Conservation (phyloP, 2,113 vertebrate genomes). For the Lontra canadensis region DNA sequence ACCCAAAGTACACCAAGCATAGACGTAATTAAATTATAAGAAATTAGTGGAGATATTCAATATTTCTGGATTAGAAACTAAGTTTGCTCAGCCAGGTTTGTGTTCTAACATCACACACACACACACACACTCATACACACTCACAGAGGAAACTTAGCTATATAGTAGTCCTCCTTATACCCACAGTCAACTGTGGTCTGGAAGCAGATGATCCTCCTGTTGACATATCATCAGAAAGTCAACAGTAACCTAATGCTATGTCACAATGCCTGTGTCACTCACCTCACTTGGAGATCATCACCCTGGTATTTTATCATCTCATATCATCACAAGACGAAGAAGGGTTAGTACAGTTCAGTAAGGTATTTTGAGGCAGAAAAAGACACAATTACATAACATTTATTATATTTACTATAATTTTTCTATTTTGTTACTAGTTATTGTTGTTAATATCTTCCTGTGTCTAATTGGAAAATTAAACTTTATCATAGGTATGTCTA, state of each 20-base stretch:
- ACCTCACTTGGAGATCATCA: background rate
- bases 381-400: background rate
- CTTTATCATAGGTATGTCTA: background rate
- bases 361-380: background rate
- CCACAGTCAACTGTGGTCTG: background rate
- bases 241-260: background rate
- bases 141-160: background rate
- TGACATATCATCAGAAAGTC: background rate
- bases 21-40: background rate
- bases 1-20: background rate
- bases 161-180: background rate
- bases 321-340: background rate
- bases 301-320: background rate
- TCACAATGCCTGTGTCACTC: background rate
- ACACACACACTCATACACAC: background rate
- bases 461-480: background rate
- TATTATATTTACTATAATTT: background rate
- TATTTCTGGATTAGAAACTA: conserved; percentile 6
- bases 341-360: background rate
- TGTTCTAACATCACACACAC: background rate
- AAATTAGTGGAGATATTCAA: background rate
- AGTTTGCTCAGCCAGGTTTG: background rate
- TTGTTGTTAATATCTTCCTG: background rate
- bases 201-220: background rate
- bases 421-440: background rate